These are phyloP conservation scores for Lycocerus yunnanus DNA, from an alignment of 2,888 invertebrate genomes.

Conservation along the genomic window DNA sequence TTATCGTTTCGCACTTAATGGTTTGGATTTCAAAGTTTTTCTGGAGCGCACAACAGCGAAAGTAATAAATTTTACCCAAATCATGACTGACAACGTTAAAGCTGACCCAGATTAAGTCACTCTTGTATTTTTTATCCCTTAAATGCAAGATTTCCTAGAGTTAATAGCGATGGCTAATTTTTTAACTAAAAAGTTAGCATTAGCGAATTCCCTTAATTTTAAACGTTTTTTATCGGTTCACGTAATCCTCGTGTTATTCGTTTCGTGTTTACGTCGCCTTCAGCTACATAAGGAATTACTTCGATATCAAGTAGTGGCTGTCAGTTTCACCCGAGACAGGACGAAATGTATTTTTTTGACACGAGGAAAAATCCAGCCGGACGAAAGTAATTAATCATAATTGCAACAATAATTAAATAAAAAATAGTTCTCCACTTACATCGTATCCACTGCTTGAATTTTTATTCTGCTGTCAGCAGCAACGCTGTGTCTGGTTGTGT, in stretches of 20 bases:
- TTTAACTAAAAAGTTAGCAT: neutral
- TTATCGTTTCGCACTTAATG: neutral
- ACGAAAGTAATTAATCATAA: neutral
- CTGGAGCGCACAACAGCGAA: neutral
- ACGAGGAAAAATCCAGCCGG: neutral
- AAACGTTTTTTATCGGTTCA: neutral
- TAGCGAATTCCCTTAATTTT: neutral
- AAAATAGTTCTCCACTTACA: slow-evolving; percentile 48
- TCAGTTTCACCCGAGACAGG: neutral
- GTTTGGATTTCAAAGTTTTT: neutral
- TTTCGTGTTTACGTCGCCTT: neutral
- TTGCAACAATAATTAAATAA: neutral
- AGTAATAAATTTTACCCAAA: neutral
- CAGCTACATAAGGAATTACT: neutral
- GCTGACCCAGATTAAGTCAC: neutral
- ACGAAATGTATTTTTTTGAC: neutral
- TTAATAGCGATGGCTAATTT: neutral
- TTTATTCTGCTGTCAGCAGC: slow-evolving; percentile 53
- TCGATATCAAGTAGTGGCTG: neutral
- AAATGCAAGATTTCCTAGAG: neutral
- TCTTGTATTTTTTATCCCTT: neutral
- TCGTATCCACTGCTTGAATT: slow-evolving; percentile 45
- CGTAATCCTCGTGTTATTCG: neutral
- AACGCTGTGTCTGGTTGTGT: slow-evolving; percentile 54
- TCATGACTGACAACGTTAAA: neutral